Evolutionary conservation across 2,797 vertebrate genomes (phyloP).

Genomic region (Benthosema pterotum): DNA sequence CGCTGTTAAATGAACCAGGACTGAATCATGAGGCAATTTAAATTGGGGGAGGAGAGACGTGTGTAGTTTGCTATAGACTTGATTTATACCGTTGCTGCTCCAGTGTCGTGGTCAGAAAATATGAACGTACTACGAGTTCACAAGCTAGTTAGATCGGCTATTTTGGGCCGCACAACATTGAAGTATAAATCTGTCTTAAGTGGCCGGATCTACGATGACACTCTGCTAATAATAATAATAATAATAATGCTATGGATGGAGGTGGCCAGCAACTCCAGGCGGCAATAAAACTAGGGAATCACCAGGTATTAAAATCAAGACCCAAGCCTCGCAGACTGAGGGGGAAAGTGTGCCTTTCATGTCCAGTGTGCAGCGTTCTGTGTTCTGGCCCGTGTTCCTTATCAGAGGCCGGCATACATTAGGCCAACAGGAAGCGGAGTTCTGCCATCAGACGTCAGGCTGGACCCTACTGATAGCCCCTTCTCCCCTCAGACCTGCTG

Average conservation of each 20-base stretch:
- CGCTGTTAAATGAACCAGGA: neutral
- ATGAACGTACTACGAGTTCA: no score
- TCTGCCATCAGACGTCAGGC: conserved; percentile 60
- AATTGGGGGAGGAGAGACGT: neutral
- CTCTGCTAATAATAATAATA: no score
- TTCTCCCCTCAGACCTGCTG: conserved; percentile 37
- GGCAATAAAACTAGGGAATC: conserved; percentile 25
- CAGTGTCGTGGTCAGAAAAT: no score
- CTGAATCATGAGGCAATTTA: neutral
- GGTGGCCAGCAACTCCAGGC: conserved; percentile 3
- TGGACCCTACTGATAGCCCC: conserved; percentile 70
- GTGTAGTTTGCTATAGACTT: neutral
- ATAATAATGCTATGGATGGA: neutral
- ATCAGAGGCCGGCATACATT: conserved; percentile 70
- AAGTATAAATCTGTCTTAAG: neutral
- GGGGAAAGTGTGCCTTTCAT: neutral
- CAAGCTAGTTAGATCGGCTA: no score
- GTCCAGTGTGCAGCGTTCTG: conserved; percentile 16
- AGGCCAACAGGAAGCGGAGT: conserved; percentile 74
- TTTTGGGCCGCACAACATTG: no score
- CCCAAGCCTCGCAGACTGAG: conserved; percentile 17
- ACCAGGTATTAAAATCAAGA: conserved; percentile 50
- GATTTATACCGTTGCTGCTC: no score
- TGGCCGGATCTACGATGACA: neutral
- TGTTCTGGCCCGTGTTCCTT: conserved; percentile 50